These are phyloP conservation scores for Goniozus legneri DNA, from an alignment of 1,140 invertebrate genomes.

Conservation along the genomic window DNA sequence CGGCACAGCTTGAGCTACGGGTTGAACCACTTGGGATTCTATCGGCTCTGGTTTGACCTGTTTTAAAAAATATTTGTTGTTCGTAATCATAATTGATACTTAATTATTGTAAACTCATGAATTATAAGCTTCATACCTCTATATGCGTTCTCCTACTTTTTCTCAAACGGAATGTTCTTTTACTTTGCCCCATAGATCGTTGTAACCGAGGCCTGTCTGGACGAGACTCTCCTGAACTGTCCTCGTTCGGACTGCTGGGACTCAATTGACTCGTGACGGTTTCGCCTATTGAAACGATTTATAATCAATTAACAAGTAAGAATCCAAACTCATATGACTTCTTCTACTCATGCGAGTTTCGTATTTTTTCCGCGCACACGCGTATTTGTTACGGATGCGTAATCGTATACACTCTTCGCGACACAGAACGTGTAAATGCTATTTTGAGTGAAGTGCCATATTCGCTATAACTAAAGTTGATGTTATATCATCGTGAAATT, in stretches of 20 bases:
- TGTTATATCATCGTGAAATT: no score
- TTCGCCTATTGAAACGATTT: slow-evolving; percentile 57
- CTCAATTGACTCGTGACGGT: slow-evolving; percentile 70
- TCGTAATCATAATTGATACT: no score
- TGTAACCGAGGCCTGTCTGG: slow-evolving; percentile 77
- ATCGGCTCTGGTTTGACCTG: not conserved
- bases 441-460: no score
- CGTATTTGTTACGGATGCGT: no score
- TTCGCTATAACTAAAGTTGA: no score
- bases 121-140: slow-evolving; percentile 40
- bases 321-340: no score
- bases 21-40: not conserved
- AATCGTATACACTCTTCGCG: no score
- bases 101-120: not conserved
- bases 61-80: no score
- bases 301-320: slow-evolving; percentile 3
- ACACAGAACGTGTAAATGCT: no score
- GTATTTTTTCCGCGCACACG: not conserved
- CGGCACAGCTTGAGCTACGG: not conserved
- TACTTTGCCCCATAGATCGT: slow-evolving; percentile 87
- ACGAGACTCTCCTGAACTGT: slow-evolving; percentile 62
- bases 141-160: slow-evolving; percentile 66
- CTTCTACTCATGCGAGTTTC: slow-evolving; percentile 36
- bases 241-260: slow-evolving; percentile 67
- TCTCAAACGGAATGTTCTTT: slow-evolving; percentile 87